Conservation (phyloP, 2,113 vertebrate species). For the Corythornis cristatus region DNA sequence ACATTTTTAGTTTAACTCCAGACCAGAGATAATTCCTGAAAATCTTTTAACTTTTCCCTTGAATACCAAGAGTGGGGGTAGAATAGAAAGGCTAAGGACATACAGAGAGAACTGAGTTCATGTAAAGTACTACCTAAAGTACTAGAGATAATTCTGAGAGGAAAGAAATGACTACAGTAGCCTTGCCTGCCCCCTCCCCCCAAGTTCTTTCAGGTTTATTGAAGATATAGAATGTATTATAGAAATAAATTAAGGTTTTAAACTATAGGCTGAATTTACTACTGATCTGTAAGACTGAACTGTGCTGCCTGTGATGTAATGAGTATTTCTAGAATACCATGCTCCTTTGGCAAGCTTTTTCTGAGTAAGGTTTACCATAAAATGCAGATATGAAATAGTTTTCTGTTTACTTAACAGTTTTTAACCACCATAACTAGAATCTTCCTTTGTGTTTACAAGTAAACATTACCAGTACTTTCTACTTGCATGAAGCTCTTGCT, state of each 20-base stretch:
- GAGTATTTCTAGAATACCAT: neutral
- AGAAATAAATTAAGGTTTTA: neutral
- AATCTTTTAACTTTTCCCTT: neutral
- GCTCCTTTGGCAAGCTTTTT: neutral
- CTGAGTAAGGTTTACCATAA: neutral
- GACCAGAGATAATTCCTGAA: neutral
- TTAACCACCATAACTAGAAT: neutral
- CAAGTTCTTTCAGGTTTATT: neutral
- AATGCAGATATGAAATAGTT: neutral
- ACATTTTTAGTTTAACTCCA: neutral
- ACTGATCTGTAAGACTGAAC: neutral
- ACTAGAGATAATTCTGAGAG: neutral
- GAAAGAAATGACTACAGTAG: neutral
- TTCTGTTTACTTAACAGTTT: neutral
- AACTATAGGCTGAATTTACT: neutral
- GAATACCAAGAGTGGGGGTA: neutral
- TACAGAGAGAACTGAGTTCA: neutral
- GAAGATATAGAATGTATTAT: neutral
- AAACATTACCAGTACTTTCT: neutral
- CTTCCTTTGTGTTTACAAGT: neutral
- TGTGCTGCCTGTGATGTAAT: neutral
- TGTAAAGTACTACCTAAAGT: neutral
- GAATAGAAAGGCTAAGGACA: neutral
- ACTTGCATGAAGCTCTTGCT: neutral
- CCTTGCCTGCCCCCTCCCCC: neutral